phyloP scores from a whole-genome alignment of 2,888 invertebrate species.

The Tachina fera region DNA sequence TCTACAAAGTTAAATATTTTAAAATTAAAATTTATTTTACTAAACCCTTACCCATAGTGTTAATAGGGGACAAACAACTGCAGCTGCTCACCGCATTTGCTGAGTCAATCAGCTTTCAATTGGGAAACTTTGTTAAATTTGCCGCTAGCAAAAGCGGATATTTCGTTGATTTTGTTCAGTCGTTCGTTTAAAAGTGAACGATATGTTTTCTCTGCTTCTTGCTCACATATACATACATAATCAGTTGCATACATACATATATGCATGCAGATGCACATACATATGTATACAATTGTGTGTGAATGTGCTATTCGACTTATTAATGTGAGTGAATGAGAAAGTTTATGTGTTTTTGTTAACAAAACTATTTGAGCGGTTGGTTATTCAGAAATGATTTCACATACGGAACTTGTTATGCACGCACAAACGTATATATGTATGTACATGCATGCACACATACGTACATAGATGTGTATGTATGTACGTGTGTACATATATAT shows the following conservation, averaged over 20 bases:
- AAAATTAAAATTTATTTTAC: background rate
- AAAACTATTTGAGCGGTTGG: conserved; percentile 46
- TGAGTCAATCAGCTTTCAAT: conserved; percentile 73
- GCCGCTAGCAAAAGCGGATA: conserved; percentile 72
- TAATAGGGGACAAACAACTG: conserved; percentile 25
- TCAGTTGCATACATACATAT: no score
- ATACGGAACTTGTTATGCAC: conserved; percentile 36
- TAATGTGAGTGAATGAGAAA: conserved; percentile 1
- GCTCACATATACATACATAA: background rate
- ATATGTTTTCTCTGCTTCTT: conserved; percentile 15
- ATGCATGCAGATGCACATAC: no score
- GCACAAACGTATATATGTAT: background rate
- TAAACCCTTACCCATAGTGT: background rate
- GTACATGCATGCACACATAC: background rate
- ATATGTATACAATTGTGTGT: background rate
- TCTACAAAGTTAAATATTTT: background rate
- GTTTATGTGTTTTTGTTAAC: conserved; percentile 25
- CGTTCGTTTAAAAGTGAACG: conserved; percentile 55
- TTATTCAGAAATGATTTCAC: conserved; percentile 35
- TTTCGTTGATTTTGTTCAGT: conserved; percentile 70
- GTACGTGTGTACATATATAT: no score
- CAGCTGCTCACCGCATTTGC: conserved; percentile 59
- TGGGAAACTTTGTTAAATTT: conserved; percentile 71
- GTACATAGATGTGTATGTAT: background rate
- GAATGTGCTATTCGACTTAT: conserved; percentile 1